These are phyloP conservation scores for Atherix ibis DNA, from an alignment of 2,888 invertebrate species.

Conservation along the genomic window DNA sequence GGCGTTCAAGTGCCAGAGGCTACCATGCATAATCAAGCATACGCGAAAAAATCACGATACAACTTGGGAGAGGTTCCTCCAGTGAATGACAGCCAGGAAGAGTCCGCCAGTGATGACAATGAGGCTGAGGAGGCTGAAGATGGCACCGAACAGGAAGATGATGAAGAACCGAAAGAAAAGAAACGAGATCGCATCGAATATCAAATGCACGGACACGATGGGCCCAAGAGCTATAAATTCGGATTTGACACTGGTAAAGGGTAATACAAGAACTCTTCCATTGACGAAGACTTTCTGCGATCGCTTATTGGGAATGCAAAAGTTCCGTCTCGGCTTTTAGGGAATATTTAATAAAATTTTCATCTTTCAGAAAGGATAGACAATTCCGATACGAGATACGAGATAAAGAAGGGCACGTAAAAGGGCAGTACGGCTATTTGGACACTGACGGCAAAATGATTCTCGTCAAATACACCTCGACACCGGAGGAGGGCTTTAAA, in stretches of 20 bases:
- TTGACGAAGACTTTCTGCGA: neutral
- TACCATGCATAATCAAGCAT: slow-evolving; percentile 11
- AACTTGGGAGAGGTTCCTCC: too few species aligned
- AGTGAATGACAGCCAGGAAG: too few species aligned
- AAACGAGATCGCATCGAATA: slow-evolving; percentile 38
- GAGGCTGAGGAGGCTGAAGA: neutral
- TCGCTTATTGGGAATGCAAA: too few species aligned
- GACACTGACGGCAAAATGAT: slow-evolving; percentile 61
- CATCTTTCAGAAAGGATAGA: slow-evolving; percentile 50
- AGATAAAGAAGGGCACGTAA: slow-evolving; percentile 56
- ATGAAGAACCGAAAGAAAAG: slow-evolving; percentile 1
- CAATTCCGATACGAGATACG: slow-evolving; percentile 69
- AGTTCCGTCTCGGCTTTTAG: too few species aligned
- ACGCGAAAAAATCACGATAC: neutral
- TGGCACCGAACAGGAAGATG: neutral
- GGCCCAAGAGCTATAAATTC: slow-evolving; percentile 68
- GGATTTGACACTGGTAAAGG: slow-evolving; percentile 74
- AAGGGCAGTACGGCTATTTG: slow-evolving; percentile 67
- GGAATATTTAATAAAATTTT: too few species aligned
- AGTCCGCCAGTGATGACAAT: neutral
- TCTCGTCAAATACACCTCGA: slow-evolving; percentile 58
- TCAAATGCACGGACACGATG: slow-evolving; percentile 67
- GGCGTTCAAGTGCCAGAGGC: slow-evolving; percentile 1
- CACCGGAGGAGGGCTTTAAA: slow-evolving; percentile 54
- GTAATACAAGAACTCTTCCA: slow-evolving; percentile 36